These are phyloP conservation scores for Oceanodroma tethys DNA, from an alignment of 2,113 vertebrate species.

Conservation along the genomic window DNA sequence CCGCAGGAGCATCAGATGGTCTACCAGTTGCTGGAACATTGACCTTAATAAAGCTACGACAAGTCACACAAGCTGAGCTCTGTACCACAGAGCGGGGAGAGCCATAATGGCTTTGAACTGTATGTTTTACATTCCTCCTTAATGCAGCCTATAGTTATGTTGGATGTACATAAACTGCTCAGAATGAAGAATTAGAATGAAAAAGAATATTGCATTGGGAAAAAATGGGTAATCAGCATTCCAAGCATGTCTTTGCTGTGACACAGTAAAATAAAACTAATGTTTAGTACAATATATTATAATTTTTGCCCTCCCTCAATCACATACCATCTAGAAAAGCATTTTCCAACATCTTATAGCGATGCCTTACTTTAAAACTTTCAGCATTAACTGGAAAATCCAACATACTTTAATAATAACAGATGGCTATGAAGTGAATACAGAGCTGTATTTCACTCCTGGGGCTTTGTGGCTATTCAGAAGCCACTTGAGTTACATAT, in stretches of 20 bases:
- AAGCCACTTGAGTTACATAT: constrained; percentile 11
- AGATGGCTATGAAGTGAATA: constrained; percentile 11
- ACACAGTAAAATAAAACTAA: neutral
- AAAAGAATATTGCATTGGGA: neutral
- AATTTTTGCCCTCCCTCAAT: neutral
- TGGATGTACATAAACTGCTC: neutral
- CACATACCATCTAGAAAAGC: neutral
- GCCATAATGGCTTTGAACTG: neutral
- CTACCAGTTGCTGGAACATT: neutral
- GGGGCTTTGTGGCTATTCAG: constrained; percentile 1
- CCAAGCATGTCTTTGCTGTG: neutral
- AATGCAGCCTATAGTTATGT: neutral
- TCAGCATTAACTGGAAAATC: neutral
- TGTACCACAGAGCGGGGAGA: neutral
- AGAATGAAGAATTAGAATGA: neutral
- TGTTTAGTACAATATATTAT: neutral
- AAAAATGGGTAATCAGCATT: neutral
- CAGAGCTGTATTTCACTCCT: constrained; percentile 15
- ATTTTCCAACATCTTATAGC: neutral
- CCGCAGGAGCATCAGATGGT: neutral
- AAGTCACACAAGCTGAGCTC: neutral
- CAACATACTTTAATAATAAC: constrained; percentile 6
- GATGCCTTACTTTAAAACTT: neutral
- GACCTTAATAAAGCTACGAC: neutral
- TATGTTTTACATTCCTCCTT: neutral